Conservation (phyloP, 2,113 vertebrate genomes). For the Centropus bengalensis region DNA sequence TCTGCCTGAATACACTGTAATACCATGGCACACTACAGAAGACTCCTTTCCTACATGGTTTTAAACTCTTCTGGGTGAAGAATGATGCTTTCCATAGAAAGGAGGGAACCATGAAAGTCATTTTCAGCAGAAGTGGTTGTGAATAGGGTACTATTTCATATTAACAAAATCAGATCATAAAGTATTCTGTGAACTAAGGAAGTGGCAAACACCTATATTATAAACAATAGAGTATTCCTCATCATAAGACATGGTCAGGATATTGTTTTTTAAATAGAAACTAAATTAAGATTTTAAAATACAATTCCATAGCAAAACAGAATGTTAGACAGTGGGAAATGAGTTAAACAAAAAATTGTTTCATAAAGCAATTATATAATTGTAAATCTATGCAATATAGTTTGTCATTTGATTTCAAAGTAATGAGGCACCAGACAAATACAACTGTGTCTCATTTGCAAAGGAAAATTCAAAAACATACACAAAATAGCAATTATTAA, state of each 20-base stretch:
- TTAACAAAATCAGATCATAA: not conserved
- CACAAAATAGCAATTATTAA: not conserved
- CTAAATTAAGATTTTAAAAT: not conserved
- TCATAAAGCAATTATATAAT: not conserved
- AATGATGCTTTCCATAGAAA: not conserved
- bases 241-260: not conserved
- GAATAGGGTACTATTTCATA: not conserved
- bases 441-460: not conserved
- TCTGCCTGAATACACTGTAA: not conserved
- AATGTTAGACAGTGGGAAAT: not conserved
- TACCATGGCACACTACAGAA: not conserved
- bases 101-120: not conserved
- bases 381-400: not conserved
- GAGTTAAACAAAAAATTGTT: not conserved
- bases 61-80: not conserved
- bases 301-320: not conserved
- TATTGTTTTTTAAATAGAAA: not conserved
- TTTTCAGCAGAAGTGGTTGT: not conserved
- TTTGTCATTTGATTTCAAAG: not conserved
- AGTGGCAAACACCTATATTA: not conserved
- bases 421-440: not conserved
- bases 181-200: not conserved
- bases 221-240: not conserved
- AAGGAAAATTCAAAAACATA: not conserved
- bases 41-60: not conserved